phyloP scores from a whole-genome alignment of 2,113 vertebrate genomes.

The Urocynchramus pylzowi region DNA sequence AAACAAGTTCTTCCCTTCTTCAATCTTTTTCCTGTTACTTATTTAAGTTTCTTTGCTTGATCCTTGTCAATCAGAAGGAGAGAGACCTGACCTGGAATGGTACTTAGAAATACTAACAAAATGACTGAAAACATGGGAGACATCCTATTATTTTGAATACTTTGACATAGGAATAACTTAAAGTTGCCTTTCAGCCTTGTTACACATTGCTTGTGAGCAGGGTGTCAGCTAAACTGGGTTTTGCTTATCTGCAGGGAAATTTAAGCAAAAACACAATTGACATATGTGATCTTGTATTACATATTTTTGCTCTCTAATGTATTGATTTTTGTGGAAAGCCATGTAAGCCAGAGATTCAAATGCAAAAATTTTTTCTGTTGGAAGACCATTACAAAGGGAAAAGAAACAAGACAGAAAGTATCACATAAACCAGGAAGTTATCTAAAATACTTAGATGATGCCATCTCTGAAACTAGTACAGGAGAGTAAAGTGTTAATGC shows the following conservation, averaged over 20 bases:
- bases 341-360: neutral
- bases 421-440: neutral
- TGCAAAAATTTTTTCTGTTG: neutral
- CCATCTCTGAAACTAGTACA: neutral
- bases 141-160: neutral
- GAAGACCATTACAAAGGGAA: neutral
- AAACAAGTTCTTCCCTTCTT: neutral
- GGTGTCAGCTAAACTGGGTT: neutral
- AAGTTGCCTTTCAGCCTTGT: neutral
- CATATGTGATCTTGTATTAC: neutral
- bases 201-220: neutral
- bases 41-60: neutral
- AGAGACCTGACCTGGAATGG: neutral
- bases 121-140: neutral
- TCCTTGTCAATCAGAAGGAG: neutral
- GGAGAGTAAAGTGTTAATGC: neutral
- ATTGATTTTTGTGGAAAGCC: neutral
- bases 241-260: neutral
- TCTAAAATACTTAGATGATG: neutral
- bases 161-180: neutral
- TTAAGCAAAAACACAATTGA: neutral
- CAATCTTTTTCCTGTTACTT: neutral
- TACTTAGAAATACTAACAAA: neutral
- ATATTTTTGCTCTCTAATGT: neutral
- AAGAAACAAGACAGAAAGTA: neutral